Evolutionary conservation across 2,888 invertebrate species (phyloP).

Genomic region (Malachius bipustulatus): DNA sequence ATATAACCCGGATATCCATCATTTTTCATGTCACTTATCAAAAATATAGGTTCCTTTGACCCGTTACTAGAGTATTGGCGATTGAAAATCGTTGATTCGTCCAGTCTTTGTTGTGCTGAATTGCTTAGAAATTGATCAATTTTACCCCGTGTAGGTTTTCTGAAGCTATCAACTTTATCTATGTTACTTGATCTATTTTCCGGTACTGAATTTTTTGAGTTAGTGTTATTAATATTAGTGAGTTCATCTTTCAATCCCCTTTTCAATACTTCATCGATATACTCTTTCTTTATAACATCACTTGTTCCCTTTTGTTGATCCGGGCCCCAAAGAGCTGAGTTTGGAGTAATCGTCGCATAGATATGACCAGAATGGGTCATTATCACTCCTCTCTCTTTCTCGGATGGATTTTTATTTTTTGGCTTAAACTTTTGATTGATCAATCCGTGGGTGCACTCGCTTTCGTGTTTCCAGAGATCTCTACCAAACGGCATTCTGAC

Average conservation of each 20-base stretch:
- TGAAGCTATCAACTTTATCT: background rate
- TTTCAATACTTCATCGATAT: background rate
- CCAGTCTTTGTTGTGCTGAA: background rate
- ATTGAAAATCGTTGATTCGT: background rate
- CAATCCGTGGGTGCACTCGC: background rate
- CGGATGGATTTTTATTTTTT: background rate
- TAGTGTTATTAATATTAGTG: background rate
- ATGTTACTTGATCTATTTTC: background rate
- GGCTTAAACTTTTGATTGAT: background rate
- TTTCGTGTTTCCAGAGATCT: conserved; percentile 1
- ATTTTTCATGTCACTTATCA: background rate
- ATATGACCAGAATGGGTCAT: background rate
- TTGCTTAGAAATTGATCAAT: background rate
- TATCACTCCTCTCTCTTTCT: conserved; percentile 1
- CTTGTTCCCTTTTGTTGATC: background rate
- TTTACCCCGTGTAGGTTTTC: background rate
- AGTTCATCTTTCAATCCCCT: background rate
- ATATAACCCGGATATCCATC: background rate
- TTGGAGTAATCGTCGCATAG: background rate
- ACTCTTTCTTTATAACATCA: background rate
- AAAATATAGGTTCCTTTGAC: too few species aligned
- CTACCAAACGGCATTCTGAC: background rate
- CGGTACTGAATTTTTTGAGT: too few species aligned
- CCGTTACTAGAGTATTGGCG: background rate
- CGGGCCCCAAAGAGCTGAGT: background rate